Evolutionary conservation across 2,797 vertebrate species (phyloP).

Genomic region (Ambastaia sidthimunki): DNA sequence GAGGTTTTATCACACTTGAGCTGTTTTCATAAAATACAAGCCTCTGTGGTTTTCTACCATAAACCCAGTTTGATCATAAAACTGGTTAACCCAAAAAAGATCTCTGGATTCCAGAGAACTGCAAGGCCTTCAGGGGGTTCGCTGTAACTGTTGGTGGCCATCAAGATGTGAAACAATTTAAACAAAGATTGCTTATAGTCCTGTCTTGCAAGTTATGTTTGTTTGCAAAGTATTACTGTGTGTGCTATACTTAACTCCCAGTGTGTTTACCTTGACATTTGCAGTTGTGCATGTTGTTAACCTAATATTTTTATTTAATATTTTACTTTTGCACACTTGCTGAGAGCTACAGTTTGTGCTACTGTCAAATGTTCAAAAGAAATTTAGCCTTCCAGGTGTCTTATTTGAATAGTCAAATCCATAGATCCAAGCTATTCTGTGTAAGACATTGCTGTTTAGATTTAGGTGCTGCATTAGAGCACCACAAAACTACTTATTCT

Average conservation of each 20-base stretch:
- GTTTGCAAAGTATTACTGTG: not conserved
- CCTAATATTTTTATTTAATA: not conserved
- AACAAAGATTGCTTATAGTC: conserved; percentile 1
- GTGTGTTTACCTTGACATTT: not conserved
- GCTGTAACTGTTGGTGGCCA: conserved; percentile 4
- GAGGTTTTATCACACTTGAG: not conserved
- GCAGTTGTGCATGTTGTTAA: not conserved
- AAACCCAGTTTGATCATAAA: conserved; percentile 34
- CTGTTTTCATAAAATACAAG: not conserved
- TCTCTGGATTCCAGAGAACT: not conserved
- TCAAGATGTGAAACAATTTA: not conserved
- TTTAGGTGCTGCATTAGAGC: conserved; percentile 9
- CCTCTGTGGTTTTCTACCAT: conserved; percentile 4
- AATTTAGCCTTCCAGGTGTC: conserved; percentile 18
- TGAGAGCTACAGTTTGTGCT: conserved; percentile 36
- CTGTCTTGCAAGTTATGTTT: not conserved
- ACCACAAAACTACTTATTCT: not conserved
- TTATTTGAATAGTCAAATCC: conserved; percentile 59
- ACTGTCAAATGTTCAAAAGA: conserved; percentile 18
- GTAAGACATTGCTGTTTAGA: conserved; percentile 17
- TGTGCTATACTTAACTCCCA: not conserved
- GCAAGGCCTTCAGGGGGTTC: not conserved
- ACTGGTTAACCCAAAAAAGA: not conserved
- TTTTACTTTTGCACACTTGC: conserved; percentile 26
- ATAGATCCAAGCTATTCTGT: conserved; percentile 15